Conservation (phyloP, 2,888 invertebrate genomes). For the Morpho helenor region DNA sequence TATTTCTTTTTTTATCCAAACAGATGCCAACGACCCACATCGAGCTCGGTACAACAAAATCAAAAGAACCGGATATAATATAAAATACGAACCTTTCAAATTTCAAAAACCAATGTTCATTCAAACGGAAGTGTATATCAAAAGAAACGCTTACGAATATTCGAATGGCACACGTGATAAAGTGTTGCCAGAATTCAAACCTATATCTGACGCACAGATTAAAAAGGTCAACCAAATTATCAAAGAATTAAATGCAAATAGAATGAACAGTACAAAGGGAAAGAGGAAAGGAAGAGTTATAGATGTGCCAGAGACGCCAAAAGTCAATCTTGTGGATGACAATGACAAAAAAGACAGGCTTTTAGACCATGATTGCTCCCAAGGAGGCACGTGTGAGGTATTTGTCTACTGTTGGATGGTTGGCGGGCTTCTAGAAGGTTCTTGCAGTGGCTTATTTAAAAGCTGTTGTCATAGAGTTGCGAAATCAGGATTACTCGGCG, state of each 20-base stretch:
- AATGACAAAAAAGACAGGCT: slow-evolving; percentile 30
- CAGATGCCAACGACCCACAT: slow-evolving; percentile 73
- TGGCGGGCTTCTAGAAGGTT: slow-evolving; percentile 90
- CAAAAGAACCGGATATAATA: slow-evolving; percentile 37
- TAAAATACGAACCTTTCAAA: slow-evolving; percentile 35
- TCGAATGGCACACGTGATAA: slow-evolving; percentile 44
- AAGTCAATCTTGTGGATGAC: slow-evolving; percentile 24
- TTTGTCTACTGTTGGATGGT: slow-evolving; percentile 95
- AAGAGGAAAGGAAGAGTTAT: slow-evolving; percentile 47
- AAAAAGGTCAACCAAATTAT: slow-evolving; percentile 57
- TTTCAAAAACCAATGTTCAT: slow-evolving; percentile 64
- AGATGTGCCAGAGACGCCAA: slow-evolving; percentile 28
- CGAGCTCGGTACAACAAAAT: slow-evolving; percentile 54
- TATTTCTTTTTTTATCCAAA: slow-evolving; percentile 45
- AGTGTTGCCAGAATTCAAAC: slow-evolving; percentile 61
- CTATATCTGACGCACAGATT: slow-evolving; percentile 68
- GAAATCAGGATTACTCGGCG: slow-evolving; percentile 81
- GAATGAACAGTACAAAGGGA: slow-evolving; percentile 32
- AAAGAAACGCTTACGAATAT: slow-evolving; percentile 47
- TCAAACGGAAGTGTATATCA: slow-evolving; percentile 47
- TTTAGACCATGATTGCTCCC: slow-evolving; percentile 79
- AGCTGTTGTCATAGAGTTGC: slow-evolving; percentile 92
- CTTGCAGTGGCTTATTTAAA: slow-evolving; percentile 89
- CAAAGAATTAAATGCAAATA: slow-evolving; percentile 43
- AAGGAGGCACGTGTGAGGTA: slow-evolving; percentile 92